Evolutionary conservation across 2,113 vertebrate genomes (phyloP).

Genomic region (human (Homo sapiens)): GRCh38 chr5:65709501-65710000

Average conservation of each 20-base stretch:
- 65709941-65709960: background rate
- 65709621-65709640: too few relatives aligned
- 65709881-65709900: background rate
- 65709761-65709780: background rate
- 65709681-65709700: too few relatives aligned
- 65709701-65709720: too few relatives aligned
- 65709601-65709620: too few relatives aligned
- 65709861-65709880: background rate
- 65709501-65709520: too few relatives aligned
- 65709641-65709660: too few relatives aligned
- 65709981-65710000: background rate
- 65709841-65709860: background rate
- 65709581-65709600: too few relatives aligned
- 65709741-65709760: background rate
- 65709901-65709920: background rate
- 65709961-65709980: background rate
- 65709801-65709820: background rate
- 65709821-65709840: background rate
- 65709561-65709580: too few relatives aligned
- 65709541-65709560: too few relatives aligned
- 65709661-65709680: too few relatives aligned
- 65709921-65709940: background rate
- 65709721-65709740: too few relatives aligned
- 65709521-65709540: too few relatives aligned
- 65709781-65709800: background rate